These are phyloP conservation scores for Melospiza georgiana DNA, from an alignment of 2,113 vertebrate species.

Conservation along the genomic window DNA sequence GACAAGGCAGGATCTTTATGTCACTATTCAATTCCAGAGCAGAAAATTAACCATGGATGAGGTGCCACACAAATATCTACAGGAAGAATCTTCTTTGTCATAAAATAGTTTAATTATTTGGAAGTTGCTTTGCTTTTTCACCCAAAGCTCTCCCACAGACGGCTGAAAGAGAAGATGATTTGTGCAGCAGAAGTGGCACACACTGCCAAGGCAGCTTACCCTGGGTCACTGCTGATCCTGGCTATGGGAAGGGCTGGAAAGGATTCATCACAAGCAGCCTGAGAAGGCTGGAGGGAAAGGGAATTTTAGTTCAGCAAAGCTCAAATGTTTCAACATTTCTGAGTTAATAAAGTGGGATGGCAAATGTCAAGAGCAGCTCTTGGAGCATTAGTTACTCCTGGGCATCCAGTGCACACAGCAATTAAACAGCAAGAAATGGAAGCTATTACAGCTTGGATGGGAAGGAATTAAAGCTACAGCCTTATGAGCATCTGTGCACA, in stretches of 20 bases:
- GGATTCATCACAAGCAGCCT: neutral
- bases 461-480: neutral
- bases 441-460: neutral
- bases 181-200: neutral
- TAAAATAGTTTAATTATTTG: neutral
- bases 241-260: accelerated
- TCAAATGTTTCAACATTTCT: neutral
- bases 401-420: neutral
- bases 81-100: neutral
- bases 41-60: neutral
- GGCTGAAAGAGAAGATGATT: neutral
- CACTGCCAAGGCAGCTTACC: accelerated
- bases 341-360: neutral
- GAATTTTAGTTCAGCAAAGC: neutral
- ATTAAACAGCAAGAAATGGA: neutral
- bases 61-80: neutral
- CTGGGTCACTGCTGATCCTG: neutral
- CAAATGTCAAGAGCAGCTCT: neutral
- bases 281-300: neutral
- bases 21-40: neutral
- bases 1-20: neutral
- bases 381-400: neutral
- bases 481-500: neutral
- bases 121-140: neutral
- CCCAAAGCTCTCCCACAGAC: neutral